phyloP scores from a whole-genome alignment of 2,797 vertebrate genomes.

The Tangara arthus region DNA sequence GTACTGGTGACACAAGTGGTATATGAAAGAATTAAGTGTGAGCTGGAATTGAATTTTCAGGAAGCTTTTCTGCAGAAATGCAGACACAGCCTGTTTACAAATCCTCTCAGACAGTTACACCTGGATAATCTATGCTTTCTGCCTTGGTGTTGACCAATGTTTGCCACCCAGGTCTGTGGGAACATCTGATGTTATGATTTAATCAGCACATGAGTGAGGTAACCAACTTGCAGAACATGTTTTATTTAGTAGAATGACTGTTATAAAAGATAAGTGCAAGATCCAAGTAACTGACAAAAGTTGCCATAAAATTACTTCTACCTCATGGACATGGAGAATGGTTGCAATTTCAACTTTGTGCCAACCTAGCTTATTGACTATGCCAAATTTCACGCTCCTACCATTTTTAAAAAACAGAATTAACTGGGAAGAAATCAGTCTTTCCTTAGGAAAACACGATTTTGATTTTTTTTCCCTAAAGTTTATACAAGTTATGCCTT shows the following conservation, averaged over 20 bases:
- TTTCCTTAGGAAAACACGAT: neutral
- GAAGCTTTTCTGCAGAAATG: neutral
- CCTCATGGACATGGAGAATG: neutral
- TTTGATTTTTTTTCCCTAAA: neutral
- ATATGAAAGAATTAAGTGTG: neutral
- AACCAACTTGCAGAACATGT: neutral
- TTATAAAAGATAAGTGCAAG: neutral
- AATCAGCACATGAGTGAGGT: neutral
- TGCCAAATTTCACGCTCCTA: neutral
- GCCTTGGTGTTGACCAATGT: neutral
- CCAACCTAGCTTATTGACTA: neutral
- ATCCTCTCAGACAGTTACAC: neutral
- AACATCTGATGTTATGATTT: slow-evolving; percentile 9
- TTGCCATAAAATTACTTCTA: neutral
- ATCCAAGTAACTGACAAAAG: neutral
- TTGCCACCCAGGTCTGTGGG: slow-evolving; percentile 27
- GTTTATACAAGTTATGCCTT: neutral
- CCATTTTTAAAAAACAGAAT: neutral
- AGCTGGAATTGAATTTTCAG: neutral
- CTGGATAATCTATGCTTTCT: neutral
- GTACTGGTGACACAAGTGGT: neutral
- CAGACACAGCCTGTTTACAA: neutral
- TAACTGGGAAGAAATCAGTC: neutral
- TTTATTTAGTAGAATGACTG: neutral
- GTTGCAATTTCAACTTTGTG: neutral